Conservation (phyloP, 2,797 vertebrate genomes). For the Rhynchonycteris naso region DNA sequence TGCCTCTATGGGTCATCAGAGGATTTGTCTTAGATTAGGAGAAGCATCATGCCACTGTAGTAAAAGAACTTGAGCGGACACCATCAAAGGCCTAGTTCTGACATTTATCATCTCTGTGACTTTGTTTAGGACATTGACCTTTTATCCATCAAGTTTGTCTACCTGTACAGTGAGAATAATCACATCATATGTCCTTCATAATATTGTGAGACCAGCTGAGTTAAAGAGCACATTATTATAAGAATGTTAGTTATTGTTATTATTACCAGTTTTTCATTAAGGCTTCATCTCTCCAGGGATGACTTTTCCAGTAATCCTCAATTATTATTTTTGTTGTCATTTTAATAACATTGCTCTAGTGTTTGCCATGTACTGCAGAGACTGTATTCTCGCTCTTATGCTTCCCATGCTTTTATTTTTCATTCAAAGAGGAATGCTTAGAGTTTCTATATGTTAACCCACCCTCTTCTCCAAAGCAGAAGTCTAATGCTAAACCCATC, state of each 20-base stretch:
- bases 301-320: background rate
- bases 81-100: background rate
- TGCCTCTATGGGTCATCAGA: background rate
- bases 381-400: background rate
- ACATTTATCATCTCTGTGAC: background rate
- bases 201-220: background rate
- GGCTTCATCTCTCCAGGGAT: background rate
- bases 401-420: background rate
- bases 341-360: background rate
- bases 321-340: slow-evolving; percentile 23
- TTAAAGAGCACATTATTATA: background rate
- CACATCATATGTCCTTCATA: background rate
- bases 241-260: background rate
- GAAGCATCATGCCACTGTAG: background rate
- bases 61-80: background rate
- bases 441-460: background rate
- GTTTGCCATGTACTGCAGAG: background rate
- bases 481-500: background rate
- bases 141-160: background rate
- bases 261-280: background rate
- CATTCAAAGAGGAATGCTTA: background rate
- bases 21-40: background rate
- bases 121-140: background rate
- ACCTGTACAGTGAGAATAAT: background rate
- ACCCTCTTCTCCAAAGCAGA: slow-evolving; percentile 29